Evolutionary conservation across 2,797 vertebrate genomes (phyloP), one percentile per base, ranked within the genome.

Genomic region (Loris lydekkerianus): DNA sequence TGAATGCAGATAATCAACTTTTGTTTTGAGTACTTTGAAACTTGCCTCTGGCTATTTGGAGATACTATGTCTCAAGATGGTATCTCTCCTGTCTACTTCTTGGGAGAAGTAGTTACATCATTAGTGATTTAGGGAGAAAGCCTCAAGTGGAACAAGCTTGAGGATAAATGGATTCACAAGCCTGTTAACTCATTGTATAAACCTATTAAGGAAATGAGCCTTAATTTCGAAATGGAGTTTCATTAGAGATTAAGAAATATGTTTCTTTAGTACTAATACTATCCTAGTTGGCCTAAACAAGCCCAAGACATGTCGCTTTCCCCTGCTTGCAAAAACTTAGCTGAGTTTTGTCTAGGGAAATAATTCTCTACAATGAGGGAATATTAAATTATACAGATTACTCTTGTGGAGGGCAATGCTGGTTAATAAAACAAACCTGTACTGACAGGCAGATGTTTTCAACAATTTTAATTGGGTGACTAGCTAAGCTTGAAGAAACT

Each of bases 151-250:
- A 96, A 96, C 21, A 86, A 84, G 88, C 91, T 49, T 69, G 63
- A 82, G 91, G 86, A 84, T 96, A 78, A 97, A 95, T 10, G 67
- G 69, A 96, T 96, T 97, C 95, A 96, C 80, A 97, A 97, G 96
- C 86, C 93, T 95, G 69, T 97, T 97, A 97, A 97, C 56, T 95
- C 96, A 96, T 20, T 93, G 80, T 95, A 89, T 84, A 94, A 94
- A 94, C 37, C 85, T 89, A 89, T 95, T 97, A 97, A 95, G 96
- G 94, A 97, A 97, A 97, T 94, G 73, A 97, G 94, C 89, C 95
- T 97, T 97, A 97, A 97, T 96, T 97, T 93, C 6, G 2, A 95
- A 93, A 97, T 85, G 76, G 56, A 81, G 29, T 87, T 87, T 97
- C 81, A 94, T 94, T 78, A 96, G 63, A 86, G 84, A 96, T 92